Conservation (phyloP, 2,888 invertebrate genomes). For the Megalurothrips usitatus region DNA sequence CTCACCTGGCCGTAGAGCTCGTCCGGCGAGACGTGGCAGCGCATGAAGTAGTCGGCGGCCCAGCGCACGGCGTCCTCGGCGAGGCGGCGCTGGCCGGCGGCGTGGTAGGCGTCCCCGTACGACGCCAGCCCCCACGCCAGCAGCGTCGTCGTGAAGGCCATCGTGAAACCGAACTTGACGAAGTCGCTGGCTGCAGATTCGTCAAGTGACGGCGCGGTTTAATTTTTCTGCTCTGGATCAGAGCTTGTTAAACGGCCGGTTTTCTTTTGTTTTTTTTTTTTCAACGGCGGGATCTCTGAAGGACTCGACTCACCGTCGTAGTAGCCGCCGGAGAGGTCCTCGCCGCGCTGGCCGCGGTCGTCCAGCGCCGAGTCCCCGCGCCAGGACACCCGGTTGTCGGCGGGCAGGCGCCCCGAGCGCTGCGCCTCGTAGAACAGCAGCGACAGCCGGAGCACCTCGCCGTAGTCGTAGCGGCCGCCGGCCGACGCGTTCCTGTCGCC, state of each 20-base stretch:
- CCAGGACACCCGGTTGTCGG: conserved; percentile 52
- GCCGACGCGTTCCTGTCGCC: neutral
- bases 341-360: conserved; percentile 50
- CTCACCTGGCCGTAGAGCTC: conserved; percentile 52
- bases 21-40: conserved; percentile 52
- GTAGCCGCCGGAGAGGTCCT: conserved; percentile 55
- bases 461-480: conserved; percentile 46
- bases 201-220: too few species aligned
- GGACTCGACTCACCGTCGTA: conserved; percentile 51
- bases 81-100: conserved; percentile 49
- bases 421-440: conserved; percentile 56
- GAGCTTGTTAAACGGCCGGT: too few species aligned
- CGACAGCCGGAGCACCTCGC: conserved; percentile 49
- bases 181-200: conserved; percentile 50
- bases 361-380: conserved; percentile 52
- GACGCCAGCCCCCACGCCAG: conserved; percentile 53
- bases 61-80: conserved; percentile 52
- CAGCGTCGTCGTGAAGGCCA: conserved; percentile 53
- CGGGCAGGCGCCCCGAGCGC: conserved; percentile 52
- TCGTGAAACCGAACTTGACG: conserved; percentile 56
- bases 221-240: too few species aligned
- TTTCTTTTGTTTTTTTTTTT: too few species aligned
- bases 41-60: conserved; percentile 58
- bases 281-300: too few species aligned
- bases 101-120: conserved; percentile 50